Percentiles rank a stretch among this genome's conserved stretches.
Evolutionary conservation across 2,888 invertebrate genomes (phyloP).

Genomic region (Luffia ferchaultella): DNA sequence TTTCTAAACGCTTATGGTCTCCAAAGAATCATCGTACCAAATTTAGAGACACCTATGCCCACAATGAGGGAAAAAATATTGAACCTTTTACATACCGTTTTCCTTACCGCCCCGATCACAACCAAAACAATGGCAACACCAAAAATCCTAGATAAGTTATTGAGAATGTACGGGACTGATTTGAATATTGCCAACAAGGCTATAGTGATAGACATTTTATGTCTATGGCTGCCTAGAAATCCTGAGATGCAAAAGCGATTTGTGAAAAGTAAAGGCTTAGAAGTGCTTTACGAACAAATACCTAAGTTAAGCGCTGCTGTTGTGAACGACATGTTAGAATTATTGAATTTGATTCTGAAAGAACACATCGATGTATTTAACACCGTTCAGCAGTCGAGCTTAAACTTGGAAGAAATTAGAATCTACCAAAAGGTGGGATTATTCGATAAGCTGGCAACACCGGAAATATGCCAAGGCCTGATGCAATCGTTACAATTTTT

Average conservation of each 20-base stretch:
- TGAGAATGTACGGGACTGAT: slow-evolving; percentile 38
- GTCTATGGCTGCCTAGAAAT: slow-evolving; percentile 38
- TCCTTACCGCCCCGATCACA: slow-evolving; percentile 28
- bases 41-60: slow-evolving; percentile 20
- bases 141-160: slow-evolving; percentile 29
- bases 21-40: slow-evolving; percentile 25
- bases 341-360: slow-evolving; percentile 39
- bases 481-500: slow-evolving; percentile 29
- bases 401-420: slow-evolving; percentile 23
- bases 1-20: slow-evolving; percentile 21
- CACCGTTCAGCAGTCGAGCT: slow-evolving; percentile 18
- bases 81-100: slow-evolving; percentile 28
- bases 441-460: slow-evolving; percentile 33
- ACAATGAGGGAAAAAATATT: slow-evolving; percentile 28
- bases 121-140: slow-evolving; percentile 27
- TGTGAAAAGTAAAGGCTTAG: slow-evolving; percentile 41
- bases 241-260: slow-evolving; percentile 38
- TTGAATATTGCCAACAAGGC: slow-evolving; percentile 31
- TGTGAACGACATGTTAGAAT: slow-evolving; percentile 27
- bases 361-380: slow-evolving; percentile 34
- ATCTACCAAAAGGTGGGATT: slow-evolving; percentile 40
- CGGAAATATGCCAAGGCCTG: slow-evolving; percentile 34
- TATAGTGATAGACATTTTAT: slow-evolving; percentile 32
- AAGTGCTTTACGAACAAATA: slow-evolving; percentile 40
- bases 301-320: slow-evolving; percentile 27